Conservation (phyloP, 1,140 invertebrate species). For the Andricus grossulariae region DNA sequence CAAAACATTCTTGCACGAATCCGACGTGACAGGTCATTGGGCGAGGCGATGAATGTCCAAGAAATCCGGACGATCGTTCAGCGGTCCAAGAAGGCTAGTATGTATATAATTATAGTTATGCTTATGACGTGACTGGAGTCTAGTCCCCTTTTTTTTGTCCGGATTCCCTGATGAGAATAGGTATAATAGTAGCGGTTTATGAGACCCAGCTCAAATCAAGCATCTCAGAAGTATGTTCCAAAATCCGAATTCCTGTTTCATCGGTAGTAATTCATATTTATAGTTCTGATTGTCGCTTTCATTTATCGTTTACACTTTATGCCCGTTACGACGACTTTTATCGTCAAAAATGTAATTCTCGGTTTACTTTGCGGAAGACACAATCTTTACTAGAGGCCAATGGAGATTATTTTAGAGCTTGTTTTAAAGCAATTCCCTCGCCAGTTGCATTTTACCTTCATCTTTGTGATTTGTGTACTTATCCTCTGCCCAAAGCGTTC, state of each 20-base stretch:
- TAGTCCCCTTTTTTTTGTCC: slow-evolving; percentile 46
- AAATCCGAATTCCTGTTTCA: background rate
- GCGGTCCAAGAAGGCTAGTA: slow-evolving; percentile 42
- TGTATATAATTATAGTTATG: slow-evolving; percentile 54
- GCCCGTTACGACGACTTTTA: background rate
- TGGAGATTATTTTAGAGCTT: background rate
- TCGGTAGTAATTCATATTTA: background rate
- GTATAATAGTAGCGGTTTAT: background rate
- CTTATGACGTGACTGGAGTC: slow-evolving; percentile 38
- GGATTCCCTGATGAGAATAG: slow-evolving; percentile 31
- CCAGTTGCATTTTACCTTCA: background rate
- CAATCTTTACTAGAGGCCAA: slow-evolving; percentile 8
- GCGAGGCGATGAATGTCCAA: slow-evolving; percentile 51
- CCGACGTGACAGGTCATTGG: slow-evolving; percentile 50
- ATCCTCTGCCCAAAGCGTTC: background rate
- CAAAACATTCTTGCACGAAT: slow-evolving; percentile 53
- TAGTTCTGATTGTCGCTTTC: background rate
- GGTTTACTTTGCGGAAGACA: background rate
- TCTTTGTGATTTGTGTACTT: slow-evolving; percentile 2
- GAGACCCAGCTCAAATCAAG: background rate
- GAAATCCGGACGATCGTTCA: slow-evolving; percentile 48
- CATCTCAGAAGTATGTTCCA: background rate
- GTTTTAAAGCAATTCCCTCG: background rate
- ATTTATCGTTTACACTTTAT: background rate
- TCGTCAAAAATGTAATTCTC: slow-evolving; percentile 3